Percentiles rank a stretch among this genome's conserved stretches.
These are phyloP conservation scores for Astropecten irregularis DNA, from an alignment of 53 echinoderm and acorn worm species.

Conservation along the genomic window DNA sequence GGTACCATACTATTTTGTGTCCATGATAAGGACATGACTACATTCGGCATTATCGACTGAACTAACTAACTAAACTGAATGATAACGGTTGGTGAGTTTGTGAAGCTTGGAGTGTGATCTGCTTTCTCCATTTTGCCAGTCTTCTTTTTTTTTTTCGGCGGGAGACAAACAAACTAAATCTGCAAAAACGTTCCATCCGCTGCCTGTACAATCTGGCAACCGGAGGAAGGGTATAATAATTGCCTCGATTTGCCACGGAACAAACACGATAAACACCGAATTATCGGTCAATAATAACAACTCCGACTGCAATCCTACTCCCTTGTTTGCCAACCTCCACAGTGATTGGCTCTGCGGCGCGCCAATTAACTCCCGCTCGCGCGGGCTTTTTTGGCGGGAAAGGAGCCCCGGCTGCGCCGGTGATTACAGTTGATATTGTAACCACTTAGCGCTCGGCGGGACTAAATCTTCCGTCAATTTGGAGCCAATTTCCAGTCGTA, in stretches of 20 bases:
- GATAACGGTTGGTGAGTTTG: too few relatives aligned
- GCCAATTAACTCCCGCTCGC: conserved; percentile 56
- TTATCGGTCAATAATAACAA: conserved; percentile 2
- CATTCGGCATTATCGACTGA: too few relatives aligned
- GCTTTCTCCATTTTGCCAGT: too few relatives aligned
- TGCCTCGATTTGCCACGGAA: conserved; percentile 3
- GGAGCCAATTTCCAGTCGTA: conserved; percentile 16
- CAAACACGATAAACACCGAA: conserved; percentile 14
- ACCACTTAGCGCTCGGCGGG: conserved; percentile 62
- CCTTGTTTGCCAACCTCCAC: conserved; percentile 40
- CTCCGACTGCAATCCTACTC: conserved; percentile 5
- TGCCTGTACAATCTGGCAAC: too few relatives aligned
- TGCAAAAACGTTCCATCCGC: too few relatives aligned
- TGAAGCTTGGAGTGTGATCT: too few relatives aligned
- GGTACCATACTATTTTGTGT: too few relatives aligned
- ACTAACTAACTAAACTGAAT: too few relatives aligned
- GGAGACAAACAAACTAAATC: too few relatives aligned
- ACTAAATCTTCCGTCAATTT: conserved; percentile 48
- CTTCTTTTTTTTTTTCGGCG: too few relatives aligned
- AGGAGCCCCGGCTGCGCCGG: conserved; percentile 35
- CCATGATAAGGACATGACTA: too few relatives aligned
- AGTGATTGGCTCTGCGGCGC: conserved; percentile 45
- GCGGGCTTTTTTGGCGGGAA: conserved; percentile 54
- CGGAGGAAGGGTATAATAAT: too few relatives aligned
- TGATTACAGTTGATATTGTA: conserved; percentile 80